Evolutionary conservation across 2,888 invertebrate genomes (phyloP), one percentile per base, ranked within the genome.

Genomic region (Apamea epomidion): DNA sequence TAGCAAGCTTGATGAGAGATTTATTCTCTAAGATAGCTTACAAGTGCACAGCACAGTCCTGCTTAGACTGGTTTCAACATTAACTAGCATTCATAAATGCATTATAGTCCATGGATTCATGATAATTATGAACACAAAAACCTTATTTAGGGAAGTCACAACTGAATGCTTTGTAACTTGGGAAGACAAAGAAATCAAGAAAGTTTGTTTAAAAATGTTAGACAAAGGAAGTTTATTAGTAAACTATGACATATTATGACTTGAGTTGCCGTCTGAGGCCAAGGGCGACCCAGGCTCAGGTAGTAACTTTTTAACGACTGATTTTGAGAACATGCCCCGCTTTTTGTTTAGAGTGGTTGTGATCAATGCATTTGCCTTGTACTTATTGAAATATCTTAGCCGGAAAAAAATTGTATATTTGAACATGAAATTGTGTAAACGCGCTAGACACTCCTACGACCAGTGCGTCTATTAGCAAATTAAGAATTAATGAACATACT

Each of bases 241-340:
- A 77, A 84, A 84, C 89, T 85, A 84, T 87, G 80, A 84, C 77
- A 84, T 70, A 85, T 87, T 68, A 85, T 81, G 74, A 68, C 58
- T 85, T 75, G 84, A 84, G 79, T 83, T 80, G 83, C 77, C 77
- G 68, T 21, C 72, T 68, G 78, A 73, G 76, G 82, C 78, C 90
- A 88, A 89, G 89, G 90, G 76, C 82, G 67, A 80, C 76, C 82
- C 86, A 70, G 71, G n/a, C 86, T 83, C 90, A 88, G 88, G 88
- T 88, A 88, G 88, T 82, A 80, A 81, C 54, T 74, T 82, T 82
- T 83, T 78, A 88, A 87, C 78, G 80, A 80, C 76, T 76, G 78
- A 73, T 76, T 77, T 85, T 89, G 85, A 87, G 80, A 83, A 79
- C 68, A 80, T 51, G 76, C 78, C 68, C 75, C 29, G 64, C 65